phyloP scores from a whole-genome alignment of 1,140 invertebrate species.

The Achroia grisella region DNA sequence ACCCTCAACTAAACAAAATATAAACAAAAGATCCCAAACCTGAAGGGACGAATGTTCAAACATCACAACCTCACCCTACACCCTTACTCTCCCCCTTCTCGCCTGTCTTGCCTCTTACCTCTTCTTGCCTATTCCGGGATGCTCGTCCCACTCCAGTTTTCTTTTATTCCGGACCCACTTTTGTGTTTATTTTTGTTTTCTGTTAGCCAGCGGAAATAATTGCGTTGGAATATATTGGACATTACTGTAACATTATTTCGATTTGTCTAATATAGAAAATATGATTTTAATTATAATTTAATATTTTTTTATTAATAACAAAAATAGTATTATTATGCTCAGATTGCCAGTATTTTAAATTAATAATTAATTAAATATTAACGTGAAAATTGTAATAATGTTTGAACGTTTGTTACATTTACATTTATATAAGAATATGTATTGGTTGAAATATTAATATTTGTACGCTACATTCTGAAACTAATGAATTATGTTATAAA shows the following conservation, averaged over 20 bases:
- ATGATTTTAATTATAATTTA: background rate
- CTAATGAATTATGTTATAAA: no score
- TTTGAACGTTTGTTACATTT: no score
- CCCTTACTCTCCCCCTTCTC: slow-evolving; percentile 8
- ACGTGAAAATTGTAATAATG: no score
- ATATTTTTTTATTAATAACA: no score
- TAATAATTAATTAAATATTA: no score
- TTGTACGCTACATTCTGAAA: no score
- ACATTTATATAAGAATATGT: no score
- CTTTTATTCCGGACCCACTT: slow-evolving; percentile 65
- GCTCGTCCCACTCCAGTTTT: slow-evolving; percentile 65
- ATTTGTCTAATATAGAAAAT: no score
- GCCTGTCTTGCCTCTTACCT: slow-evolving; percentile 35
- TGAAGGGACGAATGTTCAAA: slow-evolving; percentile 27
- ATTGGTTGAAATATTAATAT: no score
- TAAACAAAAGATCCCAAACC: slow-evolving; percentile 56
- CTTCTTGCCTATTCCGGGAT: slow-evolving; percentile 34
- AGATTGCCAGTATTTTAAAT: no score
- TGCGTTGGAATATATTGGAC: slow-evolving; percentile 39
- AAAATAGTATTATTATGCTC: no score
- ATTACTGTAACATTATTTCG: slow-evolving; percentile 6
- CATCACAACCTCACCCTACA: slow-evolving; percentile 8
- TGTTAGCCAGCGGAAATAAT: slow-evolving; percentile 66
- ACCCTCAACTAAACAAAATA: slow-evolving; percentile 39
- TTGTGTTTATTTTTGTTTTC: slow-evolving; percentile 70